Evolutionary conservation across 2,797 vertebrate genomes (phyloP), one percentile per base, ranked within the genome.

Genomic region (Sorex maritimensis): DNA sequence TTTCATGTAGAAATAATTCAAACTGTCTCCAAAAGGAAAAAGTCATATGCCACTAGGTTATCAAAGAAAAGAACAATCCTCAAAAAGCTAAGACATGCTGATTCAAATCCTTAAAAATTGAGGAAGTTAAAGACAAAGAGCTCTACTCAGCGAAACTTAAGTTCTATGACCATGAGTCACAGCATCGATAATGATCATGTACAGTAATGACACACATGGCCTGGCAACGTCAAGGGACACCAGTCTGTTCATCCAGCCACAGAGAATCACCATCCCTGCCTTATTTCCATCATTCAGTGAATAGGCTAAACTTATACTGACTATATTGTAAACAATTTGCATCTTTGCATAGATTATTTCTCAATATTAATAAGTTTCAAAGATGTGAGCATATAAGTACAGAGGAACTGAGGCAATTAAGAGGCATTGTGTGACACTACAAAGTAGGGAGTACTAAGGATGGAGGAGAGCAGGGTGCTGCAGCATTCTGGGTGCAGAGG

Each of bases 1-100:
- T 84, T 75, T 81, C 88, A 72, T 86, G 14, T 30, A 80, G 44
- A 84, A 80, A 58, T n/a, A 82, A 82, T 77, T 80, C 49, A 90
- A 93, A 90, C n/a, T 61, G 30, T 74, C 58, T 15, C 17, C 17
- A 61, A 61, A 61, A 6, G 15, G 6, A 61, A 21, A 61, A 61
- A 61, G 6, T 21, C 17, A 19, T 19, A 5, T 19, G 6, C 63
- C 30, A 58, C 67, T 19, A 28, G 28, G 52, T 30, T 82, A 34
- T 44, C 63, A 46, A 80, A 79, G 52, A 88, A 34, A 17, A 87
- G 8, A 63, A 28, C 3, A 61, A 73, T 7, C 58, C 23, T 74
- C 69, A 90, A 86, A 93, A 91, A 44, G 81, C 81, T 63, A 84
- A 86, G 49, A 58, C 55, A 13, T 77, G 30, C 23, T 91, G 23